Percentiles rank a stretch among this genome's conserved stretches.
phyloP scores from a whole-genome alignment of 2,888 invertebrate genomes.

The Orchesella flavescens region DNA sequence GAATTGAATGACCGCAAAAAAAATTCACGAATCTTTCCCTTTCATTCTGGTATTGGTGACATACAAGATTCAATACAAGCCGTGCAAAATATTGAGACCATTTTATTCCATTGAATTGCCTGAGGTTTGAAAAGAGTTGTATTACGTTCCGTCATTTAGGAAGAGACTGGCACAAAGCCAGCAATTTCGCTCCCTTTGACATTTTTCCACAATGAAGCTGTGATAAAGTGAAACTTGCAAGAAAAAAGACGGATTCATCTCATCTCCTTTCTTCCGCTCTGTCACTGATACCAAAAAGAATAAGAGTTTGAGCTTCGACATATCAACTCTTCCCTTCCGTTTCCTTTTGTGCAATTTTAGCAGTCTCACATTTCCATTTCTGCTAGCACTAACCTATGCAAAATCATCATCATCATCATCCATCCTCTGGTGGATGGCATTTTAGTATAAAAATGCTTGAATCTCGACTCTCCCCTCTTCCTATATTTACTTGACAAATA shows the following conservation, averaged over 20 bases:
- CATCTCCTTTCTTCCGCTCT: constrained; percentile 30
- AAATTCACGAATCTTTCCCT: too few species aligned
- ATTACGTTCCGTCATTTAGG: neutral
- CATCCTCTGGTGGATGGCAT: neutral
- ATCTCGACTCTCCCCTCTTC: neutral
- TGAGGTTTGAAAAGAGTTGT: neutral
- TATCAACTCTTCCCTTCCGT: neutral
- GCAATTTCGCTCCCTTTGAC: constrained; percentile 1
- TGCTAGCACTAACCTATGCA: neutral
- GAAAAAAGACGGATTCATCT: neutral
- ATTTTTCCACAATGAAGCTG: constrained; percentile 11
- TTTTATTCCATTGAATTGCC: neutral
- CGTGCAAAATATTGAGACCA: too few species aligned
- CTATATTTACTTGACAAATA: neutral
- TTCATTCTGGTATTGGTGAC: too few species aligned
- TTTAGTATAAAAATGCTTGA: neutral
- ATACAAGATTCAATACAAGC: too few species aligned
- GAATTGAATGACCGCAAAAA: too few species aligned
- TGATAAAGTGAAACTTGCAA: constrained; percentile 6
- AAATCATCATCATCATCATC: constrained; percentile 1
- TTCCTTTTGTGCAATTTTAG: neutral
- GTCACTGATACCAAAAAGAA: neutral
- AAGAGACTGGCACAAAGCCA: constrained; percentile 5
- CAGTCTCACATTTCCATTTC: too few species aligned
- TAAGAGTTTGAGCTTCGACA: neutral